Percentiles rank a stretch among this genome's conserved stretches.
Evolutionary conservation across 2,888 invertebrate genomes (phyloP).

Genomic region (Neuroscelio doddi): DNA sequence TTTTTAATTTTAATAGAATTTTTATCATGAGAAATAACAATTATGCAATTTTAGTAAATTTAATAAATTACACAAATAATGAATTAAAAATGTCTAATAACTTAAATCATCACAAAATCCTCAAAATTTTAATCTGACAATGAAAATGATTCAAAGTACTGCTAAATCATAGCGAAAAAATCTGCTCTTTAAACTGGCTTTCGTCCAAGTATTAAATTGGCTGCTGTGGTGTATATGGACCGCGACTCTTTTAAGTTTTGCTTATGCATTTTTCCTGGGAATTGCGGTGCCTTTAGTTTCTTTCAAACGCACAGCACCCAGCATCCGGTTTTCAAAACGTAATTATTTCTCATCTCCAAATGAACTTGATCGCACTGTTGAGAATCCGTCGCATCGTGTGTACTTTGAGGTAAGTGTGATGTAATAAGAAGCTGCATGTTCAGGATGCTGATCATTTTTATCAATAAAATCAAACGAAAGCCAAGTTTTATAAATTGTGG

Average conservation of each 20-base stretch:
- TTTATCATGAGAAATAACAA: no score
- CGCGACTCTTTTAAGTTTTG: conserved; percentile 54
- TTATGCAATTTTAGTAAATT: no score
- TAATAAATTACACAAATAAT: no score
- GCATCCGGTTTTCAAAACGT: conserved; percentile 41
- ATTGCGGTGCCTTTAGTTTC: conserved; percentile 58
- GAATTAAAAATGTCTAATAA: no score
- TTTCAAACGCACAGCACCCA: conserved; percentile 43
- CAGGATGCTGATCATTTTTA: no score
- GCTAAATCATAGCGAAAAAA: background rate
- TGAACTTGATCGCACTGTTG: conserved; percentile 3
- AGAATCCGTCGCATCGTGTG: background rate
- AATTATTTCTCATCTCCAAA: conserved; percentile 40
- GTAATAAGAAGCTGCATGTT: background rate
- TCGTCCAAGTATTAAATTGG: conserved; percentile 62
- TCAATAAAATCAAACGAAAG: no score
- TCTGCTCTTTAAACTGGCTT: conserved; percentile 64
- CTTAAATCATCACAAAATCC: no score
- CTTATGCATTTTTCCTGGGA: conserved; percentile 63
- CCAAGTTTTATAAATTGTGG: background rate
- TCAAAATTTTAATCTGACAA: no score
- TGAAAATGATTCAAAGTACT: no score
- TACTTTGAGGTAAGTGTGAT: conserved; percentile 16
- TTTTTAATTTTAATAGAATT: no score
- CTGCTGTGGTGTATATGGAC: conserved; percentile 64